A percentile compares a stretch with the other conserved stretches of the same genome.
Conservation (phyloP, 1,140 invertebrate genomes). For the Macrotrachela quadricornifera region DNA sequence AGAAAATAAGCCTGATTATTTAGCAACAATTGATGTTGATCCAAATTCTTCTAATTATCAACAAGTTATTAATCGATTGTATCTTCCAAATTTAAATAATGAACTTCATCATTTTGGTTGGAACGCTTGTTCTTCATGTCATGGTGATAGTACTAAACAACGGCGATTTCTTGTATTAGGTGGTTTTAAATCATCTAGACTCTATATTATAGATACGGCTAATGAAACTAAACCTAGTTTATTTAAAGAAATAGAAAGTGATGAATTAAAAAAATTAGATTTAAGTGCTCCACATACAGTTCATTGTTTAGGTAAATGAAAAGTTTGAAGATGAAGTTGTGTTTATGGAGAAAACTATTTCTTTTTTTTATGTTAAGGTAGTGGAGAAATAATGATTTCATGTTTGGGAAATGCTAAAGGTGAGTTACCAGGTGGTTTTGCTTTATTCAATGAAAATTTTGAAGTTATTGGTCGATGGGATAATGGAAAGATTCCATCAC, state of each 20-base stretch:
- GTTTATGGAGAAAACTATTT: too few species aligned
- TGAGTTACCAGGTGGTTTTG: conserved; percentile 50
- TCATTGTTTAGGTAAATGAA: conserved; percentile 53
- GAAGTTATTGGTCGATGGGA: conserved; percentile 40
- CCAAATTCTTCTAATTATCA: conserved; percentile 59
- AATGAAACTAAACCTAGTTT: conserved; percentile 43
- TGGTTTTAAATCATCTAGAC: conserved; percentile 51
- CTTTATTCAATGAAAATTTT: conserved; percentile 64
- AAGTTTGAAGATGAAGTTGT: too few species aligned
- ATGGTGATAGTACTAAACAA: conserved; percentile 39
- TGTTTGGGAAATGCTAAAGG: conserved; percentile 56
- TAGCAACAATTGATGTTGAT: conserved; percentile 73
- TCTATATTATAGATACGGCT: conserved; percentile 61
- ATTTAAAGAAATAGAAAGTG: conserved; percentile 40
- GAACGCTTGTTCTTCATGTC: conserved; percentile 82
- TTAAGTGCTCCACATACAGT: conserved; percentile 66
- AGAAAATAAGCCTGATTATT: conserved; percentile 45
- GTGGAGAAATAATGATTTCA: conserved; percentile 79
- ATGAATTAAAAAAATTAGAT: conserved; percentile 45
- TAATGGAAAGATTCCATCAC: conserved; percentile 15
- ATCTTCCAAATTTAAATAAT: conserved; percentile 53
- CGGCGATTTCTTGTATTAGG: conserved; percentile 61
- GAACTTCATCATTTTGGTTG: conserved; percentile 85
- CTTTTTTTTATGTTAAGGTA: conserved; percentile 16
- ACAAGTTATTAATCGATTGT: conserved; percentile 64